A percentile compares a stretch with the other conserved stretches of the same genome.
Conservation (phyloP, 1,140 invertebrate genomes). For the Hylaeus volcanicus region DNA sequence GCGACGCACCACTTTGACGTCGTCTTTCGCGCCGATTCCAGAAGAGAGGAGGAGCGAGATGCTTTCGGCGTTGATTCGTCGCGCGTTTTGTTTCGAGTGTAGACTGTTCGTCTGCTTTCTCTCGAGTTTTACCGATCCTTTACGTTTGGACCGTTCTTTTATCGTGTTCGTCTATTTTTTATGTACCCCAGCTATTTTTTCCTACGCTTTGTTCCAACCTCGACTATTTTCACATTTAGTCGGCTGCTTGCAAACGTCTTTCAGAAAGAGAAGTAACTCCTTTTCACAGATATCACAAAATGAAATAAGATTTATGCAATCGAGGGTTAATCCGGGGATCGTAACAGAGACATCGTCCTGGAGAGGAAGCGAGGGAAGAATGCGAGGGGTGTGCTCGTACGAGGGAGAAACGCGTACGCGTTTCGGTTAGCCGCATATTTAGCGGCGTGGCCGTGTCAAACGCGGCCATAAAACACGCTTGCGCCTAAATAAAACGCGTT, state of each 20-base stretch:
- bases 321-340: slow-evolving; percentile 2
- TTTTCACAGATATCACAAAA: no score
- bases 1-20: not conserved
- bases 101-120: not conserved
- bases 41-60: not conserved
- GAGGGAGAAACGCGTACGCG: slow-evolving; percentile 30
- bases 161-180: no score
- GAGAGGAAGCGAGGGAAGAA: slow-evolving; percentile 1
- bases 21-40: not conserved
- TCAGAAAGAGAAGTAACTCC: no score
- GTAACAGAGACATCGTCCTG: slow-evolving; percentile 20
- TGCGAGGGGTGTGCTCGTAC: not conserved
- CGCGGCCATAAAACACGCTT: slow-evolving; percentile 74
- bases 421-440: slow-evolving; percentile 65
- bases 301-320: no score
- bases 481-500: slow-evolving; percentile 73
- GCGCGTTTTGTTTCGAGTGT: not conserved
- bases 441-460: slow-evolving; percentile 63
- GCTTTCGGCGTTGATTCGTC: not conserved
- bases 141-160: no score
- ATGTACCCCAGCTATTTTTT: no score
- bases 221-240: no score
- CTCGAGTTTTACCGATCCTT: no score
- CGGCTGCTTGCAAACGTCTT: no score
- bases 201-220: no score